phyloP scores from a whole-genome alignment of 1,140 invertebrate species.

The Tachypleus tridentatus region DNA sequence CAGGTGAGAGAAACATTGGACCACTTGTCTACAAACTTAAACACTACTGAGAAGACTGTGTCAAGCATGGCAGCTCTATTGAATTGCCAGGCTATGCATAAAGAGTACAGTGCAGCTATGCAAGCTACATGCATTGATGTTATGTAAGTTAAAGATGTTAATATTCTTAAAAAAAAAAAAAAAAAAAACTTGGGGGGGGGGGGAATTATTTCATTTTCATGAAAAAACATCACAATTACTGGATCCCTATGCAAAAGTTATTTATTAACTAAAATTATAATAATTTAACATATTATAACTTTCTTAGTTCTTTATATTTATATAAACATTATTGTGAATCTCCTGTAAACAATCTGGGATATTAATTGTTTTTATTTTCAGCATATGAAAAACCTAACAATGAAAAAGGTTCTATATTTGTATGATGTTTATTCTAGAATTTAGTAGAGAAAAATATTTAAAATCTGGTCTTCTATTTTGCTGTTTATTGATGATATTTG shows the following conservation, averaged over 20 bases:
- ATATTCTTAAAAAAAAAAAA: neutral
- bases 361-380: no score
- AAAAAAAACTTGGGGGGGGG: no score
- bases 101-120: slow-evolving; percentile 60
- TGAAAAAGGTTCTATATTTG: neutral
- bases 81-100: slow-evolving; percentile 63
- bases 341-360: no score
- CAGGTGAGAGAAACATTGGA: slow-evolving; percentile 16
- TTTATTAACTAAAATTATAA: neutral
- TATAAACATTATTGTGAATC: no score
- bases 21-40: slow-evolving; percentile 19
- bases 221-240: neutral
- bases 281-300: neutral
- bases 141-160: slow-evolving; percentile 40
- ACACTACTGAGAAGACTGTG: slow-evolving; percentile 24
- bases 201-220: slow-evolving; percentile 2
- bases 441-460: no score
- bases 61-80: slow-evolving; percentile 50
- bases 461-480: no score
- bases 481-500: no score
- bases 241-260: slow-evolving; percentile 1
- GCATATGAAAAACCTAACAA: neutral
- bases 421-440: neutral
- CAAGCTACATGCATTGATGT: slow-evolving; percentile 65
- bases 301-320: neutral